Percentiles rank a stretch among this genome's conserved stretches.
Conservation (phyloP, 2,888 invertebrate species). For the Scelioninae gen. 1 region DNA sequence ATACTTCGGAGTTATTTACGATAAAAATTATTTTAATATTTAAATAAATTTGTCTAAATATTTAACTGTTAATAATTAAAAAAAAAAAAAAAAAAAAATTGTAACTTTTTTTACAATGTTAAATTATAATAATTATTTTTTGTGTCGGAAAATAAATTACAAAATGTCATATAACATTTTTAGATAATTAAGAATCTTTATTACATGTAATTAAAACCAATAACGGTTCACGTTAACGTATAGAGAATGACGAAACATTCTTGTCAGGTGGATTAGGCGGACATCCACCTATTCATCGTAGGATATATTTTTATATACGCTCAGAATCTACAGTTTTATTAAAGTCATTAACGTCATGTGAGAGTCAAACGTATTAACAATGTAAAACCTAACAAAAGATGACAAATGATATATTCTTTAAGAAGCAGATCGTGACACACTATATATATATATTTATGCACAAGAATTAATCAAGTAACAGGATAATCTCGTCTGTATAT, state of each 20-base stretch:
- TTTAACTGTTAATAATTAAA: background rate
- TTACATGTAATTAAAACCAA: slow-evolving; percentile 2
- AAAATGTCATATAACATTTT: background rate
- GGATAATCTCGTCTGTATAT: slow-evolving; percentile 1
- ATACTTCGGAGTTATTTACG: background rate
- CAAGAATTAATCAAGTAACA: slow-evolving; percentile 29
- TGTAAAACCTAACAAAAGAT: slow-evolving; percentile 30
- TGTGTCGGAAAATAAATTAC: background rate
- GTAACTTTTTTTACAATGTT: no score
- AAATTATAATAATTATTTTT: background rate
- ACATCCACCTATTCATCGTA: slow-evolving; percentile 6
- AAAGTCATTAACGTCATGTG: slow-evolving; percentile 31
- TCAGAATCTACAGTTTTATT: slow-evolving; percentile 35
- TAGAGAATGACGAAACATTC: background rate
- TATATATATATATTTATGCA: no score
- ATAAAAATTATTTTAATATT: background rate
- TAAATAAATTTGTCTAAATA: background rate
- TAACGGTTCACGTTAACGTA: slow-evolving; percentile 13
- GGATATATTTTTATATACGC: slow-evolving; percentile 19
- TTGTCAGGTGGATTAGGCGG: slow-evolving; percentile 21
- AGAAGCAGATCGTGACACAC: slow-evolving; percentile 7
- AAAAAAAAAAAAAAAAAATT: no score
- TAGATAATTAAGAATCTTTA: background rate
- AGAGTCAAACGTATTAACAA: slow-evolving; percentile 18
- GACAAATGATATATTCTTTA: slow-evolving; percentile 29